Evolutionary conservation across 1,140 invertebrate genomes (phyloP).

Genomic region (Drosophila rhopaloa): DNA sequence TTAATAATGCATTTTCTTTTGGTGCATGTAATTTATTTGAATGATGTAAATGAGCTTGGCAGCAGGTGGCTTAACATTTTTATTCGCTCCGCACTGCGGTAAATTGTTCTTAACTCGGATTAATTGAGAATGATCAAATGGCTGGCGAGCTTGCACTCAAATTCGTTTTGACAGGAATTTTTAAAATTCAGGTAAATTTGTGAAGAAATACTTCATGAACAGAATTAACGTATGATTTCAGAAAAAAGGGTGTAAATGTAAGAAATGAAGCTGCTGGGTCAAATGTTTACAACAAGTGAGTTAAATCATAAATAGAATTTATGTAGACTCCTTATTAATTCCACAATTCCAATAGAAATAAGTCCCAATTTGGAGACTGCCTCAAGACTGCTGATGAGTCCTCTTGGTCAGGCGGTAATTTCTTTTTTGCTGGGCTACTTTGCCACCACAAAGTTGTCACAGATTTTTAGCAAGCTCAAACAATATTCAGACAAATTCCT

Average conservation of each 20-base stretch:
- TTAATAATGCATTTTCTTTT: neutral
- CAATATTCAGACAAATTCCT: neutral
- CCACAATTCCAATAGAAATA: neutral
- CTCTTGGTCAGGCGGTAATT: constrained; percentile 38
- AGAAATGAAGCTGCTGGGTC: neutral
- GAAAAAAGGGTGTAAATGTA: neutral
- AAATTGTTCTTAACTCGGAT: constrained; percentile 35
- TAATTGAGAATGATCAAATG: constrained; percentile 40
- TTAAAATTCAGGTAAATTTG: constrained; percentile 15
- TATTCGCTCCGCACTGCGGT: constrained; percentile 16
- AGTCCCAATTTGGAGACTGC: constrained; percentile 24
- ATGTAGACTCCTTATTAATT: neutral
- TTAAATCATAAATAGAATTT: neutral
- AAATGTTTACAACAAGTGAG: constrained; percentile 35
- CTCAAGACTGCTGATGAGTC: constrained; percentile 23
- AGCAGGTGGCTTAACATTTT: constrained; percentile 54
- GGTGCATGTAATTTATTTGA: constrained; percentile 40
- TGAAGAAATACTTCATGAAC: neutral
- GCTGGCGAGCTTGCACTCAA: constrained; percentile 4
- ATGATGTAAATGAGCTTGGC: constrained; percentile 45
- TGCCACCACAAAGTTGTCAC: constrained; percentile 40
- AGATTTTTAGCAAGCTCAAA: neutral
- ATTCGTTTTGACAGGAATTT: neutral
- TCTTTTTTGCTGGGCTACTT: constrained; percentile 57
- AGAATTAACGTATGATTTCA: neutral